Conservation (phyloP, 2,113 vertebrate species). For the Cynoglossus semilaevis region DNA sequence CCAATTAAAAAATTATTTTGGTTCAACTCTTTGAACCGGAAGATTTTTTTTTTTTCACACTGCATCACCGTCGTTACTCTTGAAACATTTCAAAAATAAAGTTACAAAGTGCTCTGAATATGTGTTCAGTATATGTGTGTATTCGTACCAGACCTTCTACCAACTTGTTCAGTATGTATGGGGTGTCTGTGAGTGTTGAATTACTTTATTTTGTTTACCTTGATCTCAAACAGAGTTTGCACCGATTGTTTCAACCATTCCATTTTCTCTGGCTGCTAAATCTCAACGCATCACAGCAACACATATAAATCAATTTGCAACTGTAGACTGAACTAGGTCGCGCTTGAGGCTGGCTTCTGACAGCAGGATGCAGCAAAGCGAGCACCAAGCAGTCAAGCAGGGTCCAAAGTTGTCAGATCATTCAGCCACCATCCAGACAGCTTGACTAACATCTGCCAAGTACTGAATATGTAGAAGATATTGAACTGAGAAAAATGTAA, state of each 20-base stretch:
- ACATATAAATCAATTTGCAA: not conserved
- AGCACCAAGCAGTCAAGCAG: slow-evolving; percentile 6
- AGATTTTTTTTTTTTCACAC: too few relatives aligned
- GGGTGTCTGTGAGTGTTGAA: too few relatives aligned
- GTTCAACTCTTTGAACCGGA: too few relatives aligned
- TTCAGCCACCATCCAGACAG: not conserved
- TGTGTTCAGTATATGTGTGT: too few relatives aligned
- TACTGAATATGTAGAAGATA: slow-evolving; percentile 21
- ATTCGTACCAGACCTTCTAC: too few relatives aligned
- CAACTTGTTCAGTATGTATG: too few relatives aligned
- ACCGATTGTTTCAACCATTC: not conserved
- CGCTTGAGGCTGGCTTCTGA: slow-evolving; percentile 6
- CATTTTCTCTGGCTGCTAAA: not conserved
- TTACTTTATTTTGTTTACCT: too few relatives aligned
- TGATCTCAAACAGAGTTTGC: not conserved
- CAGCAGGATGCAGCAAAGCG: slow-evolving; percentile 7
- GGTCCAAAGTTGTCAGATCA: slow-evolving; percentile 19
- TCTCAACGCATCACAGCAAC: not conserved
- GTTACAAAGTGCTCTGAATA: too few relatives aligned
- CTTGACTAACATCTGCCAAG: slow-evolving; percentile 9
- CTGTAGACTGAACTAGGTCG: slow-evolving; percentile 12
- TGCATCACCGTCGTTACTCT: too few relatives aligned
- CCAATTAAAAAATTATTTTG: too few relatives aligned
- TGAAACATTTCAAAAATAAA: too few relatives aligned
- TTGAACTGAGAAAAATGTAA: slow-evolving; percentile 4